Evolutionary conservation across 2,113 vertebrate genomes (phyloP), one percentile per base, ranked within the genome.

Genomic region (Pseudonaja textilis): DNA sequence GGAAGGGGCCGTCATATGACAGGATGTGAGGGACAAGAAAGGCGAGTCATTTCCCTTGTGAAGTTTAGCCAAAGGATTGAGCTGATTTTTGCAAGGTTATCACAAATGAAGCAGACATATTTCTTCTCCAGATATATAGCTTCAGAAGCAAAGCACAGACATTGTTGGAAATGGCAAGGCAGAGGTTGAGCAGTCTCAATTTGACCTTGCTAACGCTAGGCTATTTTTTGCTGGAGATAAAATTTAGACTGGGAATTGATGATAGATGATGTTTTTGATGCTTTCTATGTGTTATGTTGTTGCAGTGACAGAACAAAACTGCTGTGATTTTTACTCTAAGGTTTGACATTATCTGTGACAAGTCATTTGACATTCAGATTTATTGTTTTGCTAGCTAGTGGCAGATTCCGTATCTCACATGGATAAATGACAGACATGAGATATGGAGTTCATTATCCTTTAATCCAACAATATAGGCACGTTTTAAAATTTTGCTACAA

Each of bases 331-430:
- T 56, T 47, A 81, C 45, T 92, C 93, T 90, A 74, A 85, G 56
- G 26, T 92, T 69, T 93, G 87, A 45, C 87, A 93, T 93, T 95
- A 89, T 85, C 74, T 85, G 16, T 81, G 52, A 5, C 87, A 89
- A 23, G 26, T 89, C 29, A 92, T 89, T 85, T 92, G 87, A 34
- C 94, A 95, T 92, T 92, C 69, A 93, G 87, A 96, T 96, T 96
- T 95, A 96, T 61, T 96, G 91, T 95, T 96, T 96, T 96, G 45
- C 92, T 93, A 92, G 92, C 23, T 85, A 91, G 25, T 94, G 91
- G 55, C 56, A 91, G 34, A 86, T 93, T 95, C 93, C 94, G 93
- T 95, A 95, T 96, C 95, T 86, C 91, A 94, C 85, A 93, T 94
- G 92, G 92, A 94, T 95, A 92, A 92, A 93, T 56, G 95, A 93